These are phyloP conservation scores for Metridium senile DNA, from an alignment of 92 coral and sea anemone genomes.

Conservation along the genomic window DNA sequence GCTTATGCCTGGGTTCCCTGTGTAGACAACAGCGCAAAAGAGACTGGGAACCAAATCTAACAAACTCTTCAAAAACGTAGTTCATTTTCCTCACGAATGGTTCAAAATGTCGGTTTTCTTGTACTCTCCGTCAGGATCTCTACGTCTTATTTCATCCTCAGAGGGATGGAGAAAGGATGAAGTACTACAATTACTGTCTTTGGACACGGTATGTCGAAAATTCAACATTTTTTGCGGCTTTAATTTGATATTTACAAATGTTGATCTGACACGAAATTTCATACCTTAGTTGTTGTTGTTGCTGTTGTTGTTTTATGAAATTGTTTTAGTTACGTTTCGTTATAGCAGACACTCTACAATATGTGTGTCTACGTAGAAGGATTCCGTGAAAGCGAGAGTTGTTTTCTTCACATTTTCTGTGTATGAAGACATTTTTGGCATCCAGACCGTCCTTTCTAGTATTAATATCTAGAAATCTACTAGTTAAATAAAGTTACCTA, in stretches of 20 bases:
- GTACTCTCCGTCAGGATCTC: constrained; percentile 45
- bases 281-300: no score
- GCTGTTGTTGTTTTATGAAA: no score
- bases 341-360: no score
- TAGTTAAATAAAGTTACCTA: no score
- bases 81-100: neutral
- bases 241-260: neutral
- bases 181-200: constrained; percentile 36
- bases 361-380: no score
- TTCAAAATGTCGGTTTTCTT: constrained; percentile 64
- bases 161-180: constrained; percentile 3
- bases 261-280: neutral
- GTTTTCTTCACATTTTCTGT: no score
- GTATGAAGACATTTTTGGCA: no score
- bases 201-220: constrained; percentile 49
- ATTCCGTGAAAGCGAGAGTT: no score
- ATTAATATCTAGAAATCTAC: no score
- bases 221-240: neutral
- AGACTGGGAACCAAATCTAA: constrained; percentile 21
- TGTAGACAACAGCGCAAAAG: neutral
- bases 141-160: constrained; percentile 31
- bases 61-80: neutral
- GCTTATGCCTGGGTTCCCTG: constrained; percentile 35
- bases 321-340: no score
- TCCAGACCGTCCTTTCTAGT: no score